Evolutionary conservation across 2,797 vertebrate species (phyloP).

Genomic region (Tragopan temminckii): DNA sequence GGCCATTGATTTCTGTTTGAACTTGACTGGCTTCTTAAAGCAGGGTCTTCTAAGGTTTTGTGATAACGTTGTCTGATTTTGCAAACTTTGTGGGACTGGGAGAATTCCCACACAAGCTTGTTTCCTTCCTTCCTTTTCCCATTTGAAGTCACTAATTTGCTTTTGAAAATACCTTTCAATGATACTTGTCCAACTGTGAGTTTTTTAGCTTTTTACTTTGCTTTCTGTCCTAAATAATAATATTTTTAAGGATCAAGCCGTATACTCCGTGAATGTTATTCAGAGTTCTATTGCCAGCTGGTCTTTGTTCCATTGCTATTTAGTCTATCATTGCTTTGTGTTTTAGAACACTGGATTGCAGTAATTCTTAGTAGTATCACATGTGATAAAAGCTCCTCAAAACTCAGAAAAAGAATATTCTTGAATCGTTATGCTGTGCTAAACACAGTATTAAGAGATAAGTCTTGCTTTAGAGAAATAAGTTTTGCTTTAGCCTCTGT

Average conservation of each 20-base stretch:
- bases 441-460: neutral
- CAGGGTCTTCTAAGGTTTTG: neutral
- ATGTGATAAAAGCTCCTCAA: neutral
- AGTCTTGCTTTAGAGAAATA: neutral
- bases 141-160: neutral
- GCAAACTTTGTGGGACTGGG: neutral
- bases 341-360: slow-evolving; percentile 12
- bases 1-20: neutral
- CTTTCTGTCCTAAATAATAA: neutral
- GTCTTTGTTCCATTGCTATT: neutral
- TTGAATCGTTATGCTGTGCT: neutral
- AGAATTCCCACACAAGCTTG: neutral
- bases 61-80: neutral
- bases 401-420: neutral
- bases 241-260: neutral
- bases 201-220: neutral
- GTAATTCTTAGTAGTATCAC: neutral
- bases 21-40: neutral
- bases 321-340: neutral
- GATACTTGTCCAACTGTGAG: neutral
- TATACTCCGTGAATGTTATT: neutral
- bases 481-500: slow-evolving; percentile 11
- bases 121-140: neutral
- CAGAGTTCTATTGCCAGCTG: neutral
- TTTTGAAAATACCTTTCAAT: neutral